Evolutionary conservation across 2,888 invertebrate genomes (phyloP), one percentile per base, ranked within the genome.

Genomic region (Lordiphosa fenestrarum): DNA sequence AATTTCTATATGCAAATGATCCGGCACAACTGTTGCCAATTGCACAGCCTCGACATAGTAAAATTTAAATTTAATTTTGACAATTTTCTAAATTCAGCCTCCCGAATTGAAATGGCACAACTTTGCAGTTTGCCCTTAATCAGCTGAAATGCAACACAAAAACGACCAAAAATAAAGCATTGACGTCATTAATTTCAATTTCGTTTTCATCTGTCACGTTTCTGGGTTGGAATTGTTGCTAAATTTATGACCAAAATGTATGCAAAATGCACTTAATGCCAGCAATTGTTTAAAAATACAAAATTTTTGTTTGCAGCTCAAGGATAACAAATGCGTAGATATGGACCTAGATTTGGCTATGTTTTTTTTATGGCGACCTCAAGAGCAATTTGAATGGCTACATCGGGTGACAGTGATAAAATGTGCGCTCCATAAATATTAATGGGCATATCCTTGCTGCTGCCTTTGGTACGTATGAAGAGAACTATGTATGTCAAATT

Each of bases 241-340:
- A 53, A 59, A 73, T 77, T 73, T 63, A 69, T 76, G 63, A 64
- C 64, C 67, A 55, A 53, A 63, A 62, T 57, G 75, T 55, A 62
- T 56, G 21, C 19, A 52, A 63, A 53, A 9, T 44, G 60, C 66
- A 66, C 44, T 44, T 46, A 51, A 47, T 39, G 46, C 23, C 38
- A 42, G 63, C 51, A 52, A 66, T 54, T 60, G 54, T 62, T 62
- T 58, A 51, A 50, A 53, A 53, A 48, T 33, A 57, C 47, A 57
- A 15, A 69, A 77, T 39, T 52, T 56, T 38, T 39, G 47, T 60
- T 64, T 68, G 59, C 73, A 66, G 70, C 69, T 73, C 88, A 88
- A 88, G 88, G 89, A 87, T 86, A 83, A 77, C 69, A 77, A 84
- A 76, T 88, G 87, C 89, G 88, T 87, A 87, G 86, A 84, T 85